Percentiles rank a stretch among this genome's conserved stretches.
Conservation (phyloP, 2,113 vertebrate genomes). For the Pollachius pollachius region DNA sequence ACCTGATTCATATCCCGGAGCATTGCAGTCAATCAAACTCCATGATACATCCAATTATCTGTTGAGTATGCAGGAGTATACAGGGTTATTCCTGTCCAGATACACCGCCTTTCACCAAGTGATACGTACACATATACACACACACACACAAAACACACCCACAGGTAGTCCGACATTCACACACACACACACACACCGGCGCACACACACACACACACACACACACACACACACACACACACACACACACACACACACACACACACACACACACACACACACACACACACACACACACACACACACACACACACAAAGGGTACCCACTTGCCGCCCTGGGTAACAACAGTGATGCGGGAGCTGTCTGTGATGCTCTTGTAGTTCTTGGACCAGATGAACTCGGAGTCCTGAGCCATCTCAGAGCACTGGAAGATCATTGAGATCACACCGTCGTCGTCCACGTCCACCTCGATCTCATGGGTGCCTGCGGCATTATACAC, state of each 20-base stretch:
- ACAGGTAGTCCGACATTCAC: neutral
- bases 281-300: neutral
- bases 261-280: too few species aligned
- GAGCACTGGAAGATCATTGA: slow-evolving; percentile 95
- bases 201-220: too few species aligned
- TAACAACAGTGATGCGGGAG: slow-evolving; percentile 80
- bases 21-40: too few species aligned
- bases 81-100: too few species aligned
- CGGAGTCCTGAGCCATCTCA: slow-evolving; percentile 83
- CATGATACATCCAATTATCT: too few species aligned
- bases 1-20: too few species aligned
- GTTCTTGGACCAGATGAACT: slow-evolving; percentile 96
- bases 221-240: too few species aligned
- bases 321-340: slow-evolving; percentile 84
- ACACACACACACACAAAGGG: neutral
- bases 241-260: too few species aligned
- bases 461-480: slow-evolving; percentile 86
- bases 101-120: too few species aligned
- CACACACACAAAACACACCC: too few species aligned
- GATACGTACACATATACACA: too few species aligned
- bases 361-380: slow-evolving; percentile 84
- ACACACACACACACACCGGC: neutral
- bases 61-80: too few species aligned
- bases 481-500: slow-evolving; percentile 74
- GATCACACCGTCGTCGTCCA: slow-evolving; percentile 95